These are phyloP conservation scores for Pemphredon lugubris DNA, from an alignment of 2,888 invertebrate species.

Conservation along the genomic window DNA sequence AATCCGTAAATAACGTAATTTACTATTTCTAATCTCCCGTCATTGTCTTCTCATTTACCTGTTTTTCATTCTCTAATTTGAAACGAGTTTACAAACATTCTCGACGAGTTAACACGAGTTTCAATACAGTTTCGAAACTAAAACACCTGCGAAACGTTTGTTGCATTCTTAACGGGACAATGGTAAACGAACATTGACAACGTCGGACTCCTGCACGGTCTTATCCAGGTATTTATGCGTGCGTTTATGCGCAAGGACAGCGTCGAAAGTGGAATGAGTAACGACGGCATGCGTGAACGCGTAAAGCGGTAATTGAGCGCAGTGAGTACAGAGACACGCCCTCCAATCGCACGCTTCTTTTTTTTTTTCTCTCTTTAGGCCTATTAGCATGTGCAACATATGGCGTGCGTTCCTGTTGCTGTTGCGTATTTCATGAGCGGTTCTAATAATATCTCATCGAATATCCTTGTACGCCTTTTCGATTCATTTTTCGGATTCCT, in stretches of 20 bases:
- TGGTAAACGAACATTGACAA: too few species aligned
- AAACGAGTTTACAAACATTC: too few species aligned
- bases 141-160: too few species aligned
- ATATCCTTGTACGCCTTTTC: neutral
- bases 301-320: neutral
- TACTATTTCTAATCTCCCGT: too few species aligned
- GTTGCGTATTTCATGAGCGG: neutral
- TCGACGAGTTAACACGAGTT: too few species aligned
- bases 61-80: too few species aligned
- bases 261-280: constrained; percentile 35
- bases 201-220: too few species aligned
- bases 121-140: too few species aligned
- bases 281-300: neutral
- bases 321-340: neutral
- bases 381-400: neutral
- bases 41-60: too few species aligned
- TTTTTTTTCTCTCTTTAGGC: neutral
- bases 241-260: constrained; percentile 20
- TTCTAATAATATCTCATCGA: neutral
- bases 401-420: neutral
- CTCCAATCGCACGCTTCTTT: neutral
- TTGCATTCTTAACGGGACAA: too few species aligned
- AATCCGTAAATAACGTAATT: too few species aligned
- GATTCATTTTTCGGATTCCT: neutral
- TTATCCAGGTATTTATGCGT: constrained; percentile 13